Evolutionary conservation across 2,113 vertebrate genomes (phyloP).

Genomic region (Dunckerocampus dactyliophorus): DNA sequence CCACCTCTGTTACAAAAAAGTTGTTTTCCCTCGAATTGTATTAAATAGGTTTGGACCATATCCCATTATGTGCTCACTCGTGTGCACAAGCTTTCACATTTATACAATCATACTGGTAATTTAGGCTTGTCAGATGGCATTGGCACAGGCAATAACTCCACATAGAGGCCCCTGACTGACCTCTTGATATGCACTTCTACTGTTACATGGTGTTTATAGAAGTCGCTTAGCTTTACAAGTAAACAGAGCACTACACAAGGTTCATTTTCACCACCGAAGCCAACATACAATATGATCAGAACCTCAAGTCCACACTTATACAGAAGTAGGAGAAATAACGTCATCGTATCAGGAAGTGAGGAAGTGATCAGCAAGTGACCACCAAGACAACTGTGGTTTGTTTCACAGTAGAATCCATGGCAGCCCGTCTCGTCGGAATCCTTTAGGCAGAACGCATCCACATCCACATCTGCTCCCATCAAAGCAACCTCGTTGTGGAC

Average conservation of each 20-base stretch:
- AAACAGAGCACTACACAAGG: no score
- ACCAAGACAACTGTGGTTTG: constrained; percentile 43
- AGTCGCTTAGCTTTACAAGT: no score
- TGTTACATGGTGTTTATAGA: no score
- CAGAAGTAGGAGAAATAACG: not conserved
- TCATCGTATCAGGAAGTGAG: not conserved
- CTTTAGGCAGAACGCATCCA: constrained; percentile 27
- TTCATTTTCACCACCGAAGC: no score
- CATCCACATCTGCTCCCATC: constrained; percentile 57
- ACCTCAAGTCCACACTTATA: not conserved
- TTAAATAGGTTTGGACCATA: not conserved
- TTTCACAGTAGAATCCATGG: constrained; percentile 43
- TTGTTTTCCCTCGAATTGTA: not conserved
- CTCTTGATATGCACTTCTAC: no score
- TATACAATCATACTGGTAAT: no score
- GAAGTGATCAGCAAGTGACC: constrained; percentile 26
- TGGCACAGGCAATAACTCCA: no score
- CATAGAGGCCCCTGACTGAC: no score
- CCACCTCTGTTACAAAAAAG: not conserved
- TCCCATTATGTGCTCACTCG: not conserved
- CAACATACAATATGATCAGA: constrained; percentile 4
- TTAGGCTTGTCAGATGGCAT: no score
- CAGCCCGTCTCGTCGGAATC: constrained; percentile 36
- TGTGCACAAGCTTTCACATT: no score
- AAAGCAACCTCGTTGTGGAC: constrained; percentile 42